Evolutionary conservation across 2,797 vertebrate species (phyloP).

Genomic region (Anabacerthia variegaticeps): DNA sequence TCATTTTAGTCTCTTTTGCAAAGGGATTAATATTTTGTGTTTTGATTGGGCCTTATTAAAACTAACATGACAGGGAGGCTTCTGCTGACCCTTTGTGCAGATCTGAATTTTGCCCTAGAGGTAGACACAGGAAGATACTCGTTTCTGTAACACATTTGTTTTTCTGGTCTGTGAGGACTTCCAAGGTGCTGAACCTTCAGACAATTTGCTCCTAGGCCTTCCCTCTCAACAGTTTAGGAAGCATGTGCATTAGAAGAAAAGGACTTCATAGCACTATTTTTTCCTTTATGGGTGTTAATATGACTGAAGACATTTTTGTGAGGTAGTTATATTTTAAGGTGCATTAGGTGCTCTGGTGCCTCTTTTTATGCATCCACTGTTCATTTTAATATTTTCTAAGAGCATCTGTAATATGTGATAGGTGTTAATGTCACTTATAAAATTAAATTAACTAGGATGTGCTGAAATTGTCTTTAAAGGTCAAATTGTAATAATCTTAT

Average conservation of each 20-base stretch:
- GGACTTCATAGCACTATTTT: background rate
- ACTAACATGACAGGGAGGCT: background rate
- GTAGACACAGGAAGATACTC: accelerated
- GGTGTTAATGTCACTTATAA: conserved; percentile 34
- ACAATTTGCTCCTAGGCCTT: background rate
- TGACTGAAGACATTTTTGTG: conserved; percentile 38
- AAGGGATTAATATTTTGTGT: background rate
- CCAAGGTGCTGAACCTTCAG: background rate
- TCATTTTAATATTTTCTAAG: conserved; percentile 53
- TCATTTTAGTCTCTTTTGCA: background rate
- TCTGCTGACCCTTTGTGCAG: background rate
- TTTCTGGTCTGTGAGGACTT: background rate
- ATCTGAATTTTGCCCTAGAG: background rate
- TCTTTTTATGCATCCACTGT: background rate
- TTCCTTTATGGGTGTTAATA: conserved; percentile 30
- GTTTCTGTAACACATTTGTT: background rate
- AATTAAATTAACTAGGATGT: conserved; percentile 52
- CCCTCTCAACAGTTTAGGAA: background rate
- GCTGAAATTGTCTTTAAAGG: conserved; percentile 64
- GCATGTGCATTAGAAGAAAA: background rate
- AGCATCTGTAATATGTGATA: conserved; percentile 7
- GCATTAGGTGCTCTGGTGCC: conserved; percentile 18
- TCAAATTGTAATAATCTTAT: conserved; percentile 53
- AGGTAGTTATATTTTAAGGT: conserved; percentile 30
- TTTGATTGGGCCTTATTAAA: background rate